phyloP scores from a whole-genome alignment of 30 jellyfish, hydroid and myxozoan genomes.

The Nemopilema nomurai region DNA sequence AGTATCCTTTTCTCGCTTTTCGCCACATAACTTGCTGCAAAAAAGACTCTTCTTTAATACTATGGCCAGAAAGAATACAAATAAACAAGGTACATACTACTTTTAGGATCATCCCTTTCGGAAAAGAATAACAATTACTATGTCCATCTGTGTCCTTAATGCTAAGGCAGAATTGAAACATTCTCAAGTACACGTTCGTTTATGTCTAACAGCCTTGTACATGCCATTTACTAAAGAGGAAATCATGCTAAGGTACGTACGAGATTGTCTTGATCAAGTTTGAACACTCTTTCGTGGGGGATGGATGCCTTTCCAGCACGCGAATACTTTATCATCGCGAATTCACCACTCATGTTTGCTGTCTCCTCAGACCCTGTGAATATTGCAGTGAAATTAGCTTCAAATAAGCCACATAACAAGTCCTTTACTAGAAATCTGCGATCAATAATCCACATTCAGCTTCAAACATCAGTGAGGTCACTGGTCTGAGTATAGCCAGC shows the following conservation, averaged over 20 bases:
- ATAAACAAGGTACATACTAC: too few relatives aligned
- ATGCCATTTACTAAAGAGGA: not conserved
- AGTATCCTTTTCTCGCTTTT: conserved; percentile 65
- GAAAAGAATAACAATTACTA: too few relatives aligned
- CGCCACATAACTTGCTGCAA: conserved; percentile 92
- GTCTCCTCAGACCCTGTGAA: conserved; percentile 21
- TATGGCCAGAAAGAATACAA: not conserved
- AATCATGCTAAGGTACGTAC: conserved; percentile 29
- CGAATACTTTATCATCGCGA: conserved; percentile 89
- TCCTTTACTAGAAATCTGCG: not conserved
- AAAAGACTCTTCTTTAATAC: not conserved
- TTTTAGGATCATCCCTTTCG: not conserved
- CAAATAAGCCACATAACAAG: not conserved
- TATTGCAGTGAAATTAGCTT: not conserved
- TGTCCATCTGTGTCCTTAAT: too few relatives aligned
- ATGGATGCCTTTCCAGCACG: conserved; percentile 84
- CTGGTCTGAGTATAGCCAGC: too few relatives aligned
- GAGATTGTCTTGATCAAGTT: conserved; percentile 65
- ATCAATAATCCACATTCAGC: not conserved
- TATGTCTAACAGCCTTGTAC: not conserved
- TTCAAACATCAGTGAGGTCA: too few relatives aligned
- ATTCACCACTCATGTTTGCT: conserved; percentile 66
- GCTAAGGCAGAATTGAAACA: too few relatives aligned
- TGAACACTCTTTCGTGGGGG: conserved; percentile 88
- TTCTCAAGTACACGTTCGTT: not conserved